Evolutionary conservation across 2,888 invertebrate species (phyloP), one percentile per base, ranked within the genome.

Genomic region (Cheilosia scutellata): DNA sequence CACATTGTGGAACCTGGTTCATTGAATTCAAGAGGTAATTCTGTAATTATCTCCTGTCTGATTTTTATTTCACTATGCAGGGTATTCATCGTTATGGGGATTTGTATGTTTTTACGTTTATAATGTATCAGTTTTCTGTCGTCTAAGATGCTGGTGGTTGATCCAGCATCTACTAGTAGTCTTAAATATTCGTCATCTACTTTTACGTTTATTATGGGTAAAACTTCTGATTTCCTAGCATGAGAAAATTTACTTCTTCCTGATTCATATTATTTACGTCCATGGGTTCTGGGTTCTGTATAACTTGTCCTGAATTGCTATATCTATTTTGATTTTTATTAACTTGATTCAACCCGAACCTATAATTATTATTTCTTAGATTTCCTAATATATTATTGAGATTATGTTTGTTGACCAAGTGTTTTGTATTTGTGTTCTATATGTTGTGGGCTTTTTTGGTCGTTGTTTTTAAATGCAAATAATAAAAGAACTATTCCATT

Each of bases 21-120:
- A 55, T 55, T 53, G 27, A 55, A 55, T 55, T 55, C 33, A 16
- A 55, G n/a, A 55, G 55, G 55, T 33, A 55, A 55, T 55, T 55
- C 53, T 31, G 53, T 53, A n/a, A 53, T n/a, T 53, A 53, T 31
- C n/a, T 53, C 53, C 29, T 53, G 13, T 33, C 1, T 55, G 5
- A 53, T 29, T 29, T n/a, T 1, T 53, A 29, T 53, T 31, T 53
- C 6, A 53, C n/a, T 53, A 53, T 53, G 29, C n/a, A 53, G 20
- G n/a, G 29, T 53, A 53, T 53, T 53, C n/a, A 53, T 53, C 2
- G 29, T 53, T 29, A 29, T 53, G 31, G 20, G 55, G 31, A 42
- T 42, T n/a, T 42, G 42, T 42, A 42, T 42, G 31, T 53, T 6
- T n/a, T 31, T 31, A 53, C 27, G 53, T 27, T 51, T 51, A 9